Base-by-base conservation (phyloP, 2,888 invertebrate species). In the Drosophila leonis region DNA sequence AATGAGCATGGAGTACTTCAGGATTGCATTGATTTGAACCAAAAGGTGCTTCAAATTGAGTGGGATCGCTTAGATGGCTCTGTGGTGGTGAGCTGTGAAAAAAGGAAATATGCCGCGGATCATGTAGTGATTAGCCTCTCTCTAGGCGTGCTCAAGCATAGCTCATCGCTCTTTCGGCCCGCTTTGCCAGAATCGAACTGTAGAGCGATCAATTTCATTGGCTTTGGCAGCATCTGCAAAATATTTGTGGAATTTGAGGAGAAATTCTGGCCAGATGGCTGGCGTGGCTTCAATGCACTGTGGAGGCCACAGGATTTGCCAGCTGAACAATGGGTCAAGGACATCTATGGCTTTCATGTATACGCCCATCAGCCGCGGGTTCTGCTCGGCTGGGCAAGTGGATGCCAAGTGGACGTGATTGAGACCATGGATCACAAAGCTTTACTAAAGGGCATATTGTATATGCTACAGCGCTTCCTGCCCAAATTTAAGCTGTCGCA, bases 351-450 rank as follows among this genome's bases (percentile, higher is more conserved):
- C 54, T 96, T 96, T 91, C 95, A 95, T 87, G 93, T 94, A n/a
- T 94, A 95, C 24, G 94, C 94, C 65, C 93, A 94, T 80, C 94
- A 95, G 82, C 94, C 95, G 0, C 93, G 94, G 49, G 93, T 95
- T 12, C 91, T 97, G 35, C 93, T 95, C 66, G 95, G 94, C 0
- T 96, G 96, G 96, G 92, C 95, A 15, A 93, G 94, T 29, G 96
- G 96, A 0, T 89, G 93, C 33, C 93, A 94, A 75, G 95, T 95
- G 0, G 92, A 93, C 67, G 86, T 94, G 60, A 94, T 95, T 84
- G 96, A 97, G 92, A 86, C 83, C 10, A 84, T 95, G 20, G 82
- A 94, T 1, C 94, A 95, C 42, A 92, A 93, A 4, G 91, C 94
- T 44, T 66, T 92, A 1, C 20, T 67, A 0, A 61, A 81, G 0